Percentiles rank a stretch among this genome's conserved stretches.
These are phyloP conservation scores for Argyresthia goedartella DNA, from an alignment of 2,888 invertebrate genomes.

Conservation along the genomic window DNA sequence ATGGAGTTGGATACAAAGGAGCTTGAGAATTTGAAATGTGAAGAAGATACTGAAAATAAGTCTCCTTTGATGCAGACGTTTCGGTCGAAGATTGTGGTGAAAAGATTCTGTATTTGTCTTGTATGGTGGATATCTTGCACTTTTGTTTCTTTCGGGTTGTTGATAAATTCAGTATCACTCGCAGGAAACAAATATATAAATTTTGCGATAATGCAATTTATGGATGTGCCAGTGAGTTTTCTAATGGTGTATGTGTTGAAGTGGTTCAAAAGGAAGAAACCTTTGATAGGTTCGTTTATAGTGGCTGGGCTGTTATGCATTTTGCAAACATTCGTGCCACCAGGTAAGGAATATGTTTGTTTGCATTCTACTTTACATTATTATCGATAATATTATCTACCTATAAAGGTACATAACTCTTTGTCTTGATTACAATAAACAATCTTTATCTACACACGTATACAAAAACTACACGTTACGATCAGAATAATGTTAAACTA, in stretches of 20 bases:
- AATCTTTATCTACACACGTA: neutral
- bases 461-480: too few species aligned
- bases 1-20: slow-evolving; percentile 8
- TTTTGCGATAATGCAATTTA: slow-evolving; percentile 70
- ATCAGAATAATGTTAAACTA: too few species aligned
- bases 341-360: slow-evolving; percentile 36
- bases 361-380: neutral
- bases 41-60: slow-evolving; percentile 3
- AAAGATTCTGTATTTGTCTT: slow-evolving; percentile 40
- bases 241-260: slow-evolving; percentile 53
- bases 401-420: too few species aligned
- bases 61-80: slow-evolving; percentile 27
- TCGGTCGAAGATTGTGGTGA: slow-evolving; percentile 31
- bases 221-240: slow-evolving; percentile 63
- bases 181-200: slow-evolving; percentile 76
- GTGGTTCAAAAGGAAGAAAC: slow-evolving; percentile 49
- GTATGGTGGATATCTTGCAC: slow-evolving; percentile 61
- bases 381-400: too few species aligned
- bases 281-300: slow-evolving; percentile 66
- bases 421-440: neutral
- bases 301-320: slow-evolving; percentile 70
- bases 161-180: slow-evolving; percentile 74
- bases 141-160: slow-evolving; percentile 77
- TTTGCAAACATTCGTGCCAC: slow-evolving; percentile 70
- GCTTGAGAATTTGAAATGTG: slow-evolving; percentile 1